Evolutionary conservation across 1,140 invertebrate genomes (phyloP), one percentile per base, ranked within the genome.

Genomic region (Copidosoma floridanum): DNA sequence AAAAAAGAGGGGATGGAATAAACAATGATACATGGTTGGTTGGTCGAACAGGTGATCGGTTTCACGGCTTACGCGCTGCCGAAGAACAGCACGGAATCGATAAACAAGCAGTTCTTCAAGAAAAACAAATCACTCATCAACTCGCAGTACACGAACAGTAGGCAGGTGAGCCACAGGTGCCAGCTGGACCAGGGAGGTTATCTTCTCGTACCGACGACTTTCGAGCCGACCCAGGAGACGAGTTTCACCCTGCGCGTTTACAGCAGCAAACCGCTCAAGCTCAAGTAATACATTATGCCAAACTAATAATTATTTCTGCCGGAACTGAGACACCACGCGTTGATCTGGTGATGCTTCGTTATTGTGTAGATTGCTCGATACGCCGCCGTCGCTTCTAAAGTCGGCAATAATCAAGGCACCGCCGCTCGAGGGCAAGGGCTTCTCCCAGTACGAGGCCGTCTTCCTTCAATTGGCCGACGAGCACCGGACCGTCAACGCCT

Each of bases 41-140:
- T n/a, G n/a, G n/a, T n/a, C n/a, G n/a, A n/a, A n/a, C n/a, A 86
- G 84, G 92, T 95, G 0, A 93, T 96, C 65, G 94, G 93, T n/a
- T 95, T 95, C 72, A 93, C 92, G 38, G 87, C 92, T 14, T 95
- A 95, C 73, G 88, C 87, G 41, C 80, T 91, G 67, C 86, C 89
- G 61, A 91, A 93, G 73, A 85, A 81, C 64, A 85, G 74, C 56
- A 82, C 84, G 10, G 87, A 89, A 68, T 85, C 84, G 11, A 87
- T 89, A 66, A 85, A 85, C 47, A 87, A 85, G 71, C 79, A 85
- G 14, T 95, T 93, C 71, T 95, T 95, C 71, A 94, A 93, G 75
- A 92, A 88, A 65, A 91, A 92, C 64, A 94, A 94, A 67, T 93
- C 91, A 18, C 82, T 92, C 44, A 85, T 94, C 7, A 95, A 95